A percentile compares a stretch with the other conserved stretches of the same genome.
Evolutionary conservation across 1,140 invertebrate species (phyloP).

Genomic region (Drosophila mayri): DNA sequence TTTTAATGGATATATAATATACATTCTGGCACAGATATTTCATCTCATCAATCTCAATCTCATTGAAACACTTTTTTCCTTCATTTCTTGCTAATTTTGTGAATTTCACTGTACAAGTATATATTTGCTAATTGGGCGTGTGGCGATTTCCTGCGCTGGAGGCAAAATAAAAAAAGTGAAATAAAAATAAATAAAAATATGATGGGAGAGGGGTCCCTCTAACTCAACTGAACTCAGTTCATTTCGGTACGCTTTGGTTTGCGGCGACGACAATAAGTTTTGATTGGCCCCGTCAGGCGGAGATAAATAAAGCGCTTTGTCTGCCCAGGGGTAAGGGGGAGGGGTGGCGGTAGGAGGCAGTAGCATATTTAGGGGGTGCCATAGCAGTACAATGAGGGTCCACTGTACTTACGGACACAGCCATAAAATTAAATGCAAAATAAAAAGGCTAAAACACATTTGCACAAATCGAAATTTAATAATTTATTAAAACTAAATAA

Average conservation of each 20-base stretch:
- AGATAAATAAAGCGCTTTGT: slow-evolving; percentile 57
- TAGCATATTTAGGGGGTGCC: background rate
- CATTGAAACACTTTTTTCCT: slow-evolving; percentile 23
- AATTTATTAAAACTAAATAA: background rate
- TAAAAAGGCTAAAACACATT: slow-evolving; percentile 10
- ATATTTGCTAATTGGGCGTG: slow-evolving; percentile 79
- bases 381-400: slow-evolving; percentile 21
- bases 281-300: slow-evolving; percentile 63
- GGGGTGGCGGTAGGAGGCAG: no score
- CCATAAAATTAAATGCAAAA: slow-evolving; percentile 2
- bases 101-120: slow-evolving; percentile 26
- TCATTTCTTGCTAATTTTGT: slow-evolving; percentile 9
- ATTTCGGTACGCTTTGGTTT: slow-evolving; percentile 27
- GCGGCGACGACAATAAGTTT: slow-evolving; percentile 76
- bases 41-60: no score
- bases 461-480: slow-evolving; percentile 3
- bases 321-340: slow-evolving; percentile 1
- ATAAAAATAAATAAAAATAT: slow-evolving; percentile 10
- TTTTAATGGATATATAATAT: background rate
- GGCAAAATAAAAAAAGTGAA: background rate
- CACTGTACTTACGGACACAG: slow-evolving; percentile 39
- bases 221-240: slow-evolving; percentile 27
- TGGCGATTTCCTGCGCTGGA: slow-evolving; percentile 74
- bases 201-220: slow-evolving; percentile 18
- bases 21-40: no score